Conservation (phyloP, 2,888 invertebrate genomes). For the Noctua janthina region DNA sequence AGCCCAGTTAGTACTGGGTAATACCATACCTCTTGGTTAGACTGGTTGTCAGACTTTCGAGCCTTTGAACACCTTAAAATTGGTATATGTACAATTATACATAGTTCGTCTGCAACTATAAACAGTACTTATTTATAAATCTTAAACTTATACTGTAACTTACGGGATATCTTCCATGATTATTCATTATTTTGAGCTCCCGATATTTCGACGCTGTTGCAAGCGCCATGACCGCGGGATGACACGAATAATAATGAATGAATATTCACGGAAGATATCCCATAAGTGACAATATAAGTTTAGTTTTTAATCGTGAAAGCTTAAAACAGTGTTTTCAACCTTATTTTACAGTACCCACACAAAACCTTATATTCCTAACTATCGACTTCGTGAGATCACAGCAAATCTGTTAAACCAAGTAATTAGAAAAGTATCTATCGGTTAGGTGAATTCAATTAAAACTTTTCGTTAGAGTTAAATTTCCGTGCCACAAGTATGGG, state of each 20-base stretch:
- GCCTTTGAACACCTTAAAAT: background rate
- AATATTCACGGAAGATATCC: too few relatives aligned
- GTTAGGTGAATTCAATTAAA: slow-evolving; percentile 81
- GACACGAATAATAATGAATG: too few relatives aligned
- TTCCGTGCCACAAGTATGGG: slow-evolving; percentile 58
- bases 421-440: slow-evolving; percentile 80
- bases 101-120: background rate
- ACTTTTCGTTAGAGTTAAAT: slow-evolving; percentile 74
- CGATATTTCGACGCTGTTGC: too few relatives aligned
- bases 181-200: too few relatives aligned
- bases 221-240: too few relatives aligned
- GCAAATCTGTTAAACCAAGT: slow-evolving; percentile 67
- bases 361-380: background rate
- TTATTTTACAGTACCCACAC: background rate
- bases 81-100: background rate
- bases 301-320: too few relatives aligned
- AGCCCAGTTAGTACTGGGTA: background rate
- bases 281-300: too few relatives aligned
- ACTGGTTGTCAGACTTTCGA: background rate
- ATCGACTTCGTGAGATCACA: slow-evolving; percentile 10
- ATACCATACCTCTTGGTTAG: background rate
- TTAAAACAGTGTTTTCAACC: background rate
- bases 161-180: too few relatives aligned
- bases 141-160: too few relatives aligned
- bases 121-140: background rate